Evolutionary conservation across 2,888 invertebrate species (phyloP).

Genomic region (Temnothorax ravouxi): DNA sequence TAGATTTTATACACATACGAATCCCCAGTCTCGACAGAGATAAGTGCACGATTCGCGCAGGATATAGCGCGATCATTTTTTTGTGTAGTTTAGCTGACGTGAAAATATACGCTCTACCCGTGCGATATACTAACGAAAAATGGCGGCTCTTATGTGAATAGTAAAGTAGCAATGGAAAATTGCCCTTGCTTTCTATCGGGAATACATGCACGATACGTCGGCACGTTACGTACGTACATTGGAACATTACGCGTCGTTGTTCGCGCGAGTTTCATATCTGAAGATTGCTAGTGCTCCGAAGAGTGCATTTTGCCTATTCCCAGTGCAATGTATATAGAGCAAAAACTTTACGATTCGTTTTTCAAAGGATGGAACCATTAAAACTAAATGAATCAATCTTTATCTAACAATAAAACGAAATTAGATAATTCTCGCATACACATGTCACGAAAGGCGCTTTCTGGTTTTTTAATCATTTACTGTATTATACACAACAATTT

Average conservation of each 20-base stretch:
- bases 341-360: conserved; percentile 47
- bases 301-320: conserved; percentile 51
- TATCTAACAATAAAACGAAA: background rate
- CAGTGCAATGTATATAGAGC: conserved; percentile 22
- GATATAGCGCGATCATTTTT: conserved; percentile 42
- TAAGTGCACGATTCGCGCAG: conserved; percentile 39
- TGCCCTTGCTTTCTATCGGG: conserved; percentile 26
- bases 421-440: background rate
- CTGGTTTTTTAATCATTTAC: background rate
- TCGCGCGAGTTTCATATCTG: conserved; percentile 33
- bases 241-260: conserved; percentile 6
- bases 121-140: conserved; percentile 23
- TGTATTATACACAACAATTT: background rate
- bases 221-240: conserved; percentile 6
- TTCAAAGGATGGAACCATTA: background rate
- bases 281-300: conserved; percentile 56
- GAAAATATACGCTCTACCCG: conserved; percentile 27
- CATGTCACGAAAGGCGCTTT: background rate
- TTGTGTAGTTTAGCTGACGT: conserved; percentile 31
- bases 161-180: conserved; percentile 32
- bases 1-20: conserved; percentile 1
- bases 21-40: conserved; percentile 44
- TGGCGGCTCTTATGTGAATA: conserved; percentile 11
- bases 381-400: conserved; percentile 13
- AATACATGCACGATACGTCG: conserved; percentile 12